Percentiles rank a stretch among this genome's conserved stretches.
Conservation (phyloP, 1,140 invertebrate species). For the Oedothorax gibbosus region DNA sequence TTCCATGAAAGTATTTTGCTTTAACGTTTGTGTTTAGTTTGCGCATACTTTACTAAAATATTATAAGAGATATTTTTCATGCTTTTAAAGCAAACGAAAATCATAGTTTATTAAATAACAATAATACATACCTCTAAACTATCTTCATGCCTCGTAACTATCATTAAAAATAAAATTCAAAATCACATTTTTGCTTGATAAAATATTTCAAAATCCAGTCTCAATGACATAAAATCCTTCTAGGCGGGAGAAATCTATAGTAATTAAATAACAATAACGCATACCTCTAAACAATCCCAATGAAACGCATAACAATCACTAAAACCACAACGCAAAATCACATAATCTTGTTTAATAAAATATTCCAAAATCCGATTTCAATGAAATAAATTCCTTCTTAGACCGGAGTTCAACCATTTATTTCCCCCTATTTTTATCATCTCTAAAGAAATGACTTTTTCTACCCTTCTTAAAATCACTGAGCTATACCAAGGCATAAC, state of each 20-base stretch:
- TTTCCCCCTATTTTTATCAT: constrained; percentile 11
- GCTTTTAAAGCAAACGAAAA: background rate
- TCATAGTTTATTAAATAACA: background rate
- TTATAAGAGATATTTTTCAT: background rate
- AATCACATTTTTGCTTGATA: background rate
- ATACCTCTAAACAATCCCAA: too few relatives aligned
- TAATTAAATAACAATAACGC: constrained; percentile 13
- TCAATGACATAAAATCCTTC: background rate
- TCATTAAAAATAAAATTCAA: background rate
- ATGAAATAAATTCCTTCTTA: constrained; percentile 23
- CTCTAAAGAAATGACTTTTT: constrained; percentile 36
- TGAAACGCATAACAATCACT: background rate
- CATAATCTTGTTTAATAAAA: background rate
- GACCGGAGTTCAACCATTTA: constrained; percentile 27
- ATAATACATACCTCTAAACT: background rate
- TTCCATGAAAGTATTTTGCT: background rate
- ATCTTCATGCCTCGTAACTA: background rate
- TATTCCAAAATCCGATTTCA: background rate
- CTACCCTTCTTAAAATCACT: constrained; percentile 26
- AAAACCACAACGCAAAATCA: background rate
- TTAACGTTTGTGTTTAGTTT: constrained; percentile 8
- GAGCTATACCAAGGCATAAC: constrained; percentile 38
- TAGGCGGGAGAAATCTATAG: background rate
- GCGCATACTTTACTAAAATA: background rate
- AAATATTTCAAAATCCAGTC: background rate